Conservation (phyloP, 1,140 invertebrate species). For the Eurosta solidaginis region DNA sequence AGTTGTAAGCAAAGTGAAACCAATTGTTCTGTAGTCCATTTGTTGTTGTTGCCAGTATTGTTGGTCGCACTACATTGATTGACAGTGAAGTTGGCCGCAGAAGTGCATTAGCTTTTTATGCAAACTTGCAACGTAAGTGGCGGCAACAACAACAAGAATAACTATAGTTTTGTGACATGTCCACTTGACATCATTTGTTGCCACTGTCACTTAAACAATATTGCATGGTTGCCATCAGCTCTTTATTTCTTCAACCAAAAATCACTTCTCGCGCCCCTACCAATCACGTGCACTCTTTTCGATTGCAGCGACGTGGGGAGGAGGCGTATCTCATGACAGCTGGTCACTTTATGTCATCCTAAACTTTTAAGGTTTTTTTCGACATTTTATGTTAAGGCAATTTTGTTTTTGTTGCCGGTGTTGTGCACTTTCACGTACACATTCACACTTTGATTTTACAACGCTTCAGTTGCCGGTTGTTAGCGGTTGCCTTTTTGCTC, state of each 20-base stretch:
- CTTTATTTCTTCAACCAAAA: not conserved
- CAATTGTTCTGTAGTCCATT: too few relatives aligned
- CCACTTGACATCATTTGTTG: constrained; percentile 10
- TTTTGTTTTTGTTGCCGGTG: not conserved
- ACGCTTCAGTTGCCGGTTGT: not conserved
- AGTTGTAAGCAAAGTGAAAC: not conserved
- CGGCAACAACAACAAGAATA: not conserved
- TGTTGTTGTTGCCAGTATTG: not conserved
- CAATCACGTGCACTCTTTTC: not conserved
- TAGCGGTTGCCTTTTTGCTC: not conserved
- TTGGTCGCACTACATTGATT: constrained; percentile 19
- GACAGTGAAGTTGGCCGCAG: constrained; percentile 29
- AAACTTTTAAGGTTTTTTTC: not conserved
- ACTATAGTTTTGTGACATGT: not conserved
- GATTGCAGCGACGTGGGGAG: not conserved
- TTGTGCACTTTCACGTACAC: not conserved
- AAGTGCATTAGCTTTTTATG: constrained; percentile 28
- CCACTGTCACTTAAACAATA: constrained; percentile 11
- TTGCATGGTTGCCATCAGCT: not conserved
- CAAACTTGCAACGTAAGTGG: constrained; percentile 6
- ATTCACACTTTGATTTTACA: not conserved
- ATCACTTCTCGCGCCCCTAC: not conserved
- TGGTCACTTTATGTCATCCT: not conserved
- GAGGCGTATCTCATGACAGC: too few relatives aligned
- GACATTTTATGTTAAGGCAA: not conserved